These are phyloP conservation scores for Sebastolobus alascanus DNA, from an alignment of 2,797 vertebrate species.

Conservation along the genomic window DNA sequence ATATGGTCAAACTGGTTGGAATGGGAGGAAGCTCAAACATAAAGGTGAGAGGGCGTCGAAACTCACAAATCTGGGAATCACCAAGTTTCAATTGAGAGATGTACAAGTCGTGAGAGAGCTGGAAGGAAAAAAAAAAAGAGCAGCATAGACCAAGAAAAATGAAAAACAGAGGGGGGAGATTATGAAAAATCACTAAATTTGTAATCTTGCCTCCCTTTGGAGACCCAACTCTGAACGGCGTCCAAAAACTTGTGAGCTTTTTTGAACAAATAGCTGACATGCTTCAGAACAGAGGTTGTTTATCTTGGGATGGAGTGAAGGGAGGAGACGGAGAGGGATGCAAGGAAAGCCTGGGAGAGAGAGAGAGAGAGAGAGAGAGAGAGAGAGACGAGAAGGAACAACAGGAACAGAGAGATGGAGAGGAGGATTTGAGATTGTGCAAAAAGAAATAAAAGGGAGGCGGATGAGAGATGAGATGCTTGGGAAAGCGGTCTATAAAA, in stretches of 20 bases:
- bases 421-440: constrained; percentile 49
- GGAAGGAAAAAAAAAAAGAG: constrained; percentile 3
- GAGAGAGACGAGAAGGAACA: constrained; percentile 35
- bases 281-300: constrained; percentile 78
- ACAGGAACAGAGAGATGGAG: constrained; percentile 41
- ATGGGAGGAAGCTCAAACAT: constrained; percentile 27
- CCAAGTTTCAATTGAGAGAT: constrained; percentile 29
- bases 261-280: constrained; percentile 82
- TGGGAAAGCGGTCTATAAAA: constrained; percentile 51
- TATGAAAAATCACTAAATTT: constrained; percentile 77
- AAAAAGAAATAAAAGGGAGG: constrained; percentile 38
- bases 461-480: constrained; percentile 44
- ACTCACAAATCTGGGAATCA: constrained; percentile 38
- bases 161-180: constrained; percentile 64
- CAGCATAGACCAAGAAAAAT: constrained; percentile 53
- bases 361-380: too few relatives aligned
- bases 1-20: constrained; percentile 9
- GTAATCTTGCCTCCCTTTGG: constrained; percentile 80
- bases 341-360: constrained; percentile 59
- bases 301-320: constrained; percentile 75
- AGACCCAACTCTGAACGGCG: constrained; percentile 71
- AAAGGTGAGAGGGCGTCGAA: constrained; percentile 30
- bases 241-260: constrained; percentile 77
- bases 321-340: constrained; percentile 52
- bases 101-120: constrained; percentile 61